Conservation (phyloP, 2,797 vertebrate genomes). For the Spondyliosoma cantharus region DNA sequence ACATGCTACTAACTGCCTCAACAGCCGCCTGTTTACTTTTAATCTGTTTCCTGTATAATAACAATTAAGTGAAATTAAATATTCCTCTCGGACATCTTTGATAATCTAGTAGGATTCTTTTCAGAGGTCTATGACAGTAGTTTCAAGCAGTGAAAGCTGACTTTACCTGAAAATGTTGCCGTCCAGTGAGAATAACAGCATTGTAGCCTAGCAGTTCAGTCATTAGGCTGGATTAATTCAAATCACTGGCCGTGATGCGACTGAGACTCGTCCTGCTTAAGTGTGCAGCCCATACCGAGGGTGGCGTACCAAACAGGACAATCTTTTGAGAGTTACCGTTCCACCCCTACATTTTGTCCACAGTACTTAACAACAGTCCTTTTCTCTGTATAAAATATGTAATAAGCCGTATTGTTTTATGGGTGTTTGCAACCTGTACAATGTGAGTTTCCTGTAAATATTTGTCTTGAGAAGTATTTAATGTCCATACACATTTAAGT, state of each 20-base stretch:
- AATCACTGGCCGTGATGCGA: constrained; percentile 65
- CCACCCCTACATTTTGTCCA: constrained; percentile 65
- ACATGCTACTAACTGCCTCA: constrained; percentile 26
- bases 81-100: background rate
- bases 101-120: constrained; percentile 38
- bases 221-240: constrained; percentile 63
- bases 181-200: constrained; percentile 76
- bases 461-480: constrained; percentile 67
- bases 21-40: too few species aligned
- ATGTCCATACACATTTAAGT: constrained; percentile 73
- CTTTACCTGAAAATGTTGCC: constrained; percentile 77
- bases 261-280: constrained; percentile 52
- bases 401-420: constrained; percentile 58
- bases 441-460: constrained; percentile 72
- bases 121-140: constrained; percentile 60
- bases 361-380: constrained; percentile 65
- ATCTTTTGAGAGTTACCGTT: constrained; percentile 68
- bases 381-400: constrained; percentile 67
- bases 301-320: constrained; percentile 59
- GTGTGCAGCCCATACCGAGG: constrained; percentile 67
- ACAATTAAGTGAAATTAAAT: too few species aligned
- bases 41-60: too few species aligned
- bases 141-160: constrained; percentile 68
- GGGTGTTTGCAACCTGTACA: constrained; percentile 68
- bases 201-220: constrained; percentile 69